Conservation (phyloP, 1,140 invertebrate genomes). For the Phenacoccus solenopsis region DNA sequence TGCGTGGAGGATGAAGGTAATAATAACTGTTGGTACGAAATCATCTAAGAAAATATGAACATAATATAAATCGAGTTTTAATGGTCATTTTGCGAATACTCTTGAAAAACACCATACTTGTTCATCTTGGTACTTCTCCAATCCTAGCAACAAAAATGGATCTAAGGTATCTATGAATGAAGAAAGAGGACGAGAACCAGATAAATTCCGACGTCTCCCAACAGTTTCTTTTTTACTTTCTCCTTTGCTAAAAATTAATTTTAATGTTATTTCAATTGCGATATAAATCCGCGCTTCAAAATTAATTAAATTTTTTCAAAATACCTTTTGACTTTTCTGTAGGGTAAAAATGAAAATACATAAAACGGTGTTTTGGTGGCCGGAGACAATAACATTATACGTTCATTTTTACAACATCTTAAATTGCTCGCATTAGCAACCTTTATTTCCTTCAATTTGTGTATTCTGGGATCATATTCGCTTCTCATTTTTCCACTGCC, state of each 20-base stretch:
- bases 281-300: slow-evolving; percentile 13
- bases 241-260: slow-evolving; percentile 40
- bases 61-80: neutral
- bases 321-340: slow-evolving; percentile 28
- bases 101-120: slow-evolving; percentile 39
- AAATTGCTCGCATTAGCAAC: neutral
- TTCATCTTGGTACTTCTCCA: slow-evolving; percentile 69
- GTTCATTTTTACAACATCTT: neutral
- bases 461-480: neutral
- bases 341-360: slow-evolving; percentile 21
- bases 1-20: neutral
- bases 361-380: slow-evolving; percentile 16
- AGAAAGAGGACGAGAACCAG: slow-evolving; percentile 66
- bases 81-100: neutral
- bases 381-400: neutral
- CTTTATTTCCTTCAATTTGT: slow-evolving; percentile 6
- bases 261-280: slow-evolving; percentile 15
- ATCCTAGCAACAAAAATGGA: slow-evolving; percentile 68
- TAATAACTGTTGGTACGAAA: neutral
- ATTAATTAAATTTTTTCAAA: slow-evolving; percentile 19
- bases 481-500: neutral
- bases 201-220: slow-evolving; percentile 62
- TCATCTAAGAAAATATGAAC: neutral
- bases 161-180: slow-evolving; percentile 70
- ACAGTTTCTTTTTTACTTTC: slow-evolving; percentile 56